These are phyloP conservation scores for Cranoglanis bouderius DNA, from an alignment of 2,113 vertebrate species.

Conservation along the genomic window DNA sequence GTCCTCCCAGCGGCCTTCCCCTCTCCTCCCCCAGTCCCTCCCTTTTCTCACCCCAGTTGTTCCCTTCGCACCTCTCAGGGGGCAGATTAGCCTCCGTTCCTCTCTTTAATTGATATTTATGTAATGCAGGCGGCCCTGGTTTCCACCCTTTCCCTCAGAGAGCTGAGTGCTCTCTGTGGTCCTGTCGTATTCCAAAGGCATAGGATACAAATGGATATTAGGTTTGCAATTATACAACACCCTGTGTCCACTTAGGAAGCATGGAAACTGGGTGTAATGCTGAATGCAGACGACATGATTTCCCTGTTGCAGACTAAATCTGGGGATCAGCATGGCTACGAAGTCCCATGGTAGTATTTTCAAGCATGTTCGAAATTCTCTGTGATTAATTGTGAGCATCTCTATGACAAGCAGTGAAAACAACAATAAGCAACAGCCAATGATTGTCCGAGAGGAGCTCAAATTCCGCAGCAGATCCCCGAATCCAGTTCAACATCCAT, in stretches of 20 bases:
- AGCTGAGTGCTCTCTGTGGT: slow-evolving; percentile 47
- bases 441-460: background rate
- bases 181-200: slow-evolving; percentile 38
- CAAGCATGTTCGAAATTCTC: background rate
- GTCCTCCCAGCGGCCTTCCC: slow-evolving; percentile 18
- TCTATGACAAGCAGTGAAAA: background rate
- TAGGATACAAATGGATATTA: slow-evolving; percentile 63
- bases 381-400: background rate
- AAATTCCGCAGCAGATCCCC: background rate
- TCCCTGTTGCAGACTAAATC: background rate
- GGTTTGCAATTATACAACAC: slow-evolving; percentile 44
- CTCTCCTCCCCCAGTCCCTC: slow-evolving; percentile 23
- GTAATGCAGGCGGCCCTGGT: slow-evolving; percentile 73
- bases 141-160: slow-evolving; percentile 70
- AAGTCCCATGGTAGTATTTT: background rate
- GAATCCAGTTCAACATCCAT: background rate
- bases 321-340: background rate
- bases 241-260: slow-evolving; percentile 16
- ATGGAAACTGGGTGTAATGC: background rate
- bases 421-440: background rate
- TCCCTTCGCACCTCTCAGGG: slow-evolving; percentile 65
- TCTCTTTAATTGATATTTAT: slow-evolving; percentile 88
- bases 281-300: background rate
- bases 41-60: slow-evolving; percentile 37
- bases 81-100: slow-evolving; percentile 81